Conservation (phyloP, 2,797 vertebrate genomes). For the Lagocephalus sceleratus region DNA sequence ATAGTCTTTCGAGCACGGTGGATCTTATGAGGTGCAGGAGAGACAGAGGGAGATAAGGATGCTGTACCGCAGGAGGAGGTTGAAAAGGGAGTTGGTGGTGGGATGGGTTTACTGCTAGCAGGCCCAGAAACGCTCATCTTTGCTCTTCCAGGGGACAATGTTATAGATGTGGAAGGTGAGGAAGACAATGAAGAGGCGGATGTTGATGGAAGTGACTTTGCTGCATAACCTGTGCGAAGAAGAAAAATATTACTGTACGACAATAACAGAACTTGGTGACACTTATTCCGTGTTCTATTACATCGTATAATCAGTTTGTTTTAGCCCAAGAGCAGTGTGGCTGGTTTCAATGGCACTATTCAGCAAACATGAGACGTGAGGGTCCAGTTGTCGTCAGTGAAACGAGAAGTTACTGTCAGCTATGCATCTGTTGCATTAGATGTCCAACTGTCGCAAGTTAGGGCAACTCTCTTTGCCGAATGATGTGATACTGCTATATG, state of each 20-base stretch:
- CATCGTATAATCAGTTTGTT: too few relatives aligned
- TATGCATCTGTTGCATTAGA: too few relatives aligned
- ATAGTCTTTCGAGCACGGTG: conserved; percentile 91
- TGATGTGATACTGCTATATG: too few relatives aligned
- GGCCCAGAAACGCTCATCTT: conserved; percentile 90
- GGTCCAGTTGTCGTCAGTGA: too few relatives aligned
- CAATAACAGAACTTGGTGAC: too few relatives aligned
- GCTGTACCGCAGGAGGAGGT: conserved; percentile 47
- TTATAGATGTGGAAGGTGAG: conserved; percentile 62
- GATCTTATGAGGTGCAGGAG: conserved; percentile 77
- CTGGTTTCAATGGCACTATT: too few relatives aligned
- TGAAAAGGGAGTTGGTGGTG: conserved; percentile 29
- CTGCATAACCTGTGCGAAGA: conserved; percentile 74
- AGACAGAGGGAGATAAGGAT: conserved; percentile 50
- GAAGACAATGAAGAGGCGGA: conserved; percentile 45
- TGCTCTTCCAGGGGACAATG: conserved; percentile 75
- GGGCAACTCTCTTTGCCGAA: too few relatives aligned
- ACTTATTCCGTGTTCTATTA: too few relatives aligned
- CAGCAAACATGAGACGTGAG: too few relatives aligned
- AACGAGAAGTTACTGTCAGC: too few relatives aligned
- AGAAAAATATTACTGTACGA: background rate
- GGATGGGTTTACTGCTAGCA: conserved; percentile 66
- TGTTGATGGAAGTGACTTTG: conserved; percentile 76
- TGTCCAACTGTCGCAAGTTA: too few relatives aligned
- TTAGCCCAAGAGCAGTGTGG: too few relatives aligned